phyloP scores from a whole-genome alignment of 2,113 vertebrate genomes.

The Phocoena sinus region DNA sequence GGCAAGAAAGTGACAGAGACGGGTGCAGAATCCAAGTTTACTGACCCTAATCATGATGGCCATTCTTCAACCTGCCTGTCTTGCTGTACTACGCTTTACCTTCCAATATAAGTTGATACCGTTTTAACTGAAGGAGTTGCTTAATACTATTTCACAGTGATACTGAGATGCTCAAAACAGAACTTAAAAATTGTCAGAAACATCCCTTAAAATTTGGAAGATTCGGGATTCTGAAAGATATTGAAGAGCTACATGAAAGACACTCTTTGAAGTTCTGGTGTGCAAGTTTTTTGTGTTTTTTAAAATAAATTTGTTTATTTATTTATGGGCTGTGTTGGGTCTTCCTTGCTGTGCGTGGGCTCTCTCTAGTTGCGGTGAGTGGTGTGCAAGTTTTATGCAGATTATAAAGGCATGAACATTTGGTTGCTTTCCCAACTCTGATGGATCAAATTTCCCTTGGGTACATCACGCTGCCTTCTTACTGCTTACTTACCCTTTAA shows the following conservation, averaged over 20 bases:
- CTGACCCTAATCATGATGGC: not conserved
- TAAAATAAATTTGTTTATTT: too few species aligned
- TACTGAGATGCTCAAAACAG: not conserved
- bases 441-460: not conserved
- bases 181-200: not conserved
- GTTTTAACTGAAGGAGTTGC: not conserved
- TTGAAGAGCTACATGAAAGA: not conserved
- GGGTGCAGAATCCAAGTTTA: not conserved
- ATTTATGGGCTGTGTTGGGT: too few species aligned
- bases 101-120: not conserved
- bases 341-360: too few species aligned
- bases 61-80: not conserved
- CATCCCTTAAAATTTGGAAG: not conserved
- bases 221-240: not conserved
- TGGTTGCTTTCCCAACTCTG: not conserved
- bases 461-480: not conserved
- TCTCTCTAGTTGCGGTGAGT: not conserved
- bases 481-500: not conserved
- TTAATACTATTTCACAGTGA: not conserved
- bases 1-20: not conserved
- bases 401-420: not conserved
- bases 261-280: not conserved
- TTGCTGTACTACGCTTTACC: not conserved
- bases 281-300: not conserved
- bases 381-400: not conserved